These are phyloP conservation scores for Lasius fuliginosus DNA, from an alignment of 2,888 invertebrate species.

Conservation along the genomic window DNA sequence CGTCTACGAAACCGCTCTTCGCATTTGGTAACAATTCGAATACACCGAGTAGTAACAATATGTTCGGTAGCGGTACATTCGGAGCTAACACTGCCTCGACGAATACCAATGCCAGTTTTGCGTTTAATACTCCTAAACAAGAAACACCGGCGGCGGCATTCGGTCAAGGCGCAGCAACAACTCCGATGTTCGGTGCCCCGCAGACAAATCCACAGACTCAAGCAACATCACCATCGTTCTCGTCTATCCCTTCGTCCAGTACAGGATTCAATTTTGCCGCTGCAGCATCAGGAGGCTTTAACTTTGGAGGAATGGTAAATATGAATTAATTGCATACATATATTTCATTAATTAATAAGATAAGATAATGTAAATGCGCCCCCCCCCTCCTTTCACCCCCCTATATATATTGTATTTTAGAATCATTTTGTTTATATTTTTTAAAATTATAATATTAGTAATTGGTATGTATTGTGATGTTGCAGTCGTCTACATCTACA, in stretches of 20 bases:
- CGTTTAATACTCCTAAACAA: slow-evolving; percentile 80
- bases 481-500: slow-evolving; percentile 74
- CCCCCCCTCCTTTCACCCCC: background rate
- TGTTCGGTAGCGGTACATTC: slow-evolving; percentile 76
- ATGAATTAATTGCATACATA: background rate
- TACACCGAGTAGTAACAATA: slow-evolving; percentile 67
- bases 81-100: slow-evolving; percentile 67
- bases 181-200: slow-evolving; percentile 79
- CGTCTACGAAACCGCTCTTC: slow-evolving; percentile 74
- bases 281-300: slow-evolving; percentile 76
- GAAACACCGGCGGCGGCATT: slow-evolving; percentile 75
- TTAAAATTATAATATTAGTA: slow-evolving; percentile 13
- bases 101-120: slow-evolving; percentile 71
- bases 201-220: slow-evolving; percentile 66
- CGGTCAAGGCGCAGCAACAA: slow-evolving; percentile 73
- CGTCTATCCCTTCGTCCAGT: slow-evolving; percentile 66
- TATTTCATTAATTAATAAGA: background rate
- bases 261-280: slow-evolving; percentile 81
- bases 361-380: background rate
- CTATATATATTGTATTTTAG: background rate
- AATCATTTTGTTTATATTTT: background rate
- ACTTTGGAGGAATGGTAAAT: slow-evolving; percentile 75
- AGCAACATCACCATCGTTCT: slow-evolving; percentile 69
- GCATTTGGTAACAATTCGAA: slow-evolving; percentile 74
- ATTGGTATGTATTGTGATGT: slow-evolving; percentile 26